Percentiles rank a stretch among this genome's conserved stretches.
Conservation (phyloP, 2,888 invertebrate genomes). For the Dioctria rufipes region DNA sequence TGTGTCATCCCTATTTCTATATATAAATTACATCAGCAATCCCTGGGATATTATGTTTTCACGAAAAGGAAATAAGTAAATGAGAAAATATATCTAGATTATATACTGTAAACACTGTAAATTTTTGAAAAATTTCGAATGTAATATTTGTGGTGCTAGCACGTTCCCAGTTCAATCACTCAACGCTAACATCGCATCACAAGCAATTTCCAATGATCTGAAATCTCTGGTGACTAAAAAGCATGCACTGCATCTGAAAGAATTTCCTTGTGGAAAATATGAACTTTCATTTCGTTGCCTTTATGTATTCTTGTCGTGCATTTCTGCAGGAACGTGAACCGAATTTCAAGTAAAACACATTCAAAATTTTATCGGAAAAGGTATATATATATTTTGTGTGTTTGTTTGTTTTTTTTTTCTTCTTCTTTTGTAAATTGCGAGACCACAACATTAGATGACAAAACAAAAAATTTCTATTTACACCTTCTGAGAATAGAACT, state of each 20-base stretch:
- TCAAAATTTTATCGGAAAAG: conserved; percentile 33
- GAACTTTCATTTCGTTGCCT: conserved; percentile 43
- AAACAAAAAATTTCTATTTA: conserved; percentile 11
- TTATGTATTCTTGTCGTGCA: conserved; percentile 51
- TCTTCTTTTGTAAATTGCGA: neutral
- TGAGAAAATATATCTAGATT: too few relatives aligned
- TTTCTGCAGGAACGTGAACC: conserved; percentile 33
- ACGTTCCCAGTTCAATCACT: conserved; percentile 55
- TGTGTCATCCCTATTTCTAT: too few relatives aligned
- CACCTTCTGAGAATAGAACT: neutral
- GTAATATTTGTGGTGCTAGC: conserved; percentile 7
- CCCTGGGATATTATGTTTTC: too few relatives aligned
- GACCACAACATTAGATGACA: conserved; percentile 25
- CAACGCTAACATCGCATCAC: conserved; percentile 54
- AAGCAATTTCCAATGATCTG: conserved; percentile 54
- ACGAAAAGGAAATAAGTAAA: too few relatives aligned
- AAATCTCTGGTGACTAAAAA: conserved; percentile 48
- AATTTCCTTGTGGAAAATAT: conserved; percentile 47
- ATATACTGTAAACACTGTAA: too few relatives aligned
- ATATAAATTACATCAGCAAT: too few relatives aligned
- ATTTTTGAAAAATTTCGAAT: neutral
- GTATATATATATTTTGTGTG: conserved; percentile 39
- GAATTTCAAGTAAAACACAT: conserved; percentile 29
- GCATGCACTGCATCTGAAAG: conserved; percentile 50
- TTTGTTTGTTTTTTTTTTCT: too few relatives aligned